Base-by-base conservation (phyloP, 2,113 vertebrate species). In the Burhinus bistriatus region DNA sequence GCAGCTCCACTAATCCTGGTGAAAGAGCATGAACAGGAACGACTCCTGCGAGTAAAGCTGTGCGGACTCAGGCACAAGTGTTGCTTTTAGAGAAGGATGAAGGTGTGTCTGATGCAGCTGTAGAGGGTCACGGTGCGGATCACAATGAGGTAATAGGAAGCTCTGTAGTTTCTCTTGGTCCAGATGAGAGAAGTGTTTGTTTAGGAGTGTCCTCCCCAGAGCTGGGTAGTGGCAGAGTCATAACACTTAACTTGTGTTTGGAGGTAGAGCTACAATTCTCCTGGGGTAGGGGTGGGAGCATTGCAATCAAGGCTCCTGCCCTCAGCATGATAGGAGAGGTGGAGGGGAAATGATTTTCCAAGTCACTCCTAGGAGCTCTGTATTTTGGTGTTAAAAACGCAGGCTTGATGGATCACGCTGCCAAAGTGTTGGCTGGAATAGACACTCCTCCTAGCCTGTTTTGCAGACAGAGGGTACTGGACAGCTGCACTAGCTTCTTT, bases 111-210 rank as follows among this genome's bases (percentile, higher is more conserved):
- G 52, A 16, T 92, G 65, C 89, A 95, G 95, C 98, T 95, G 91
- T 84, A 71, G 91, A 89, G 97, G 88, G 97, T 98, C 98, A 95
- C 9, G 8, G 75, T 77, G 76, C 5, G 25, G 97, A 97, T 90
- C 93, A 94, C 96, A 32, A 51, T 98, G 98, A 98, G 98, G 98
- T 99, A 93, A 98, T 97, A 96, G 98, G 98, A 98, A 98, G 97
- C 94, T 97, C 96, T 96, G 79, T 26, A 36, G 92, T 94, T 98
- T 98, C 95, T 98, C 98, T 96, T 97, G 90, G 82, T 98, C 62
- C 93, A 93, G 94, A 95, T 97, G 98, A 97, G 97, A 97, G 91
- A 91, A 96, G 77, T 94, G 87, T 97, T 97, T 97, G 87, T 91
- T 94, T 95, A 95, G 93, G 89, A 97, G 95, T 89, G 89, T 95